These are phyloP conservation scores for Buphagus erythrorhynchus DNA, from an alignment of 2,797 vertebrate genomes.

Conservation along the genomic window DNA sequence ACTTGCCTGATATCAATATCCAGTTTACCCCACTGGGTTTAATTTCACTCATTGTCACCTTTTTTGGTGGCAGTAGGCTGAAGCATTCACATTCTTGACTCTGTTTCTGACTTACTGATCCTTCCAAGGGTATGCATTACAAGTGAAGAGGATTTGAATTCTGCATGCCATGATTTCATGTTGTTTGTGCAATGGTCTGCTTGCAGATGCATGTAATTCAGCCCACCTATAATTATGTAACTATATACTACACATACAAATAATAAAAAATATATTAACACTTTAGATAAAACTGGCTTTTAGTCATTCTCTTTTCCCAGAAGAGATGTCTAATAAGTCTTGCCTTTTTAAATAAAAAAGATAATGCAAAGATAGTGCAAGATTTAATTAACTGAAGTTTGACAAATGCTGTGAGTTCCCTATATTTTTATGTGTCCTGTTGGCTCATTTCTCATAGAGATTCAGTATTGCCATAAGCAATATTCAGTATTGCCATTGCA, in stretches of 20 bases:
- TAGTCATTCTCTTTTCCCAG: background rate
- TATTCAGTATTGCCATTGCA: no score
- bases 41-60: background rate
- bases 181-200: background rate
- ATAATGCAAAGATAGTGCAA: background rate
- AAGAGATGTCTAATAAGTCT: background rate
- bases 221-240: background rate
- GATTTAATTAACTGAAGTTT: conserved; percentile 34
- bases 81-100: background rate
- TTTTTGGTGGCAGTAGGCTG: background rate
- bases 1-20: background rate
- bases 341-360: background rate
- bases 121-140: background rate
- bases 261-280: background rate
- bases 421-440: background rate
- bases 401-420: background rate
- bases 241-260: background rate
- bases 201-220: background rate
- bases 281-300: background rate
- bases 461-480: background rate
- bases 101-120: background rate
- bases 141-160: background rate
- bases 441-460: background rate
- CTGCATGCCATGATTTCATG: background rate
- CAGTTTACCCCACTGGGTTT: background rate